Base-by-base conservation (phyloP, 2,797 vertebrate genomes). In the Carapus acus region DNA sequence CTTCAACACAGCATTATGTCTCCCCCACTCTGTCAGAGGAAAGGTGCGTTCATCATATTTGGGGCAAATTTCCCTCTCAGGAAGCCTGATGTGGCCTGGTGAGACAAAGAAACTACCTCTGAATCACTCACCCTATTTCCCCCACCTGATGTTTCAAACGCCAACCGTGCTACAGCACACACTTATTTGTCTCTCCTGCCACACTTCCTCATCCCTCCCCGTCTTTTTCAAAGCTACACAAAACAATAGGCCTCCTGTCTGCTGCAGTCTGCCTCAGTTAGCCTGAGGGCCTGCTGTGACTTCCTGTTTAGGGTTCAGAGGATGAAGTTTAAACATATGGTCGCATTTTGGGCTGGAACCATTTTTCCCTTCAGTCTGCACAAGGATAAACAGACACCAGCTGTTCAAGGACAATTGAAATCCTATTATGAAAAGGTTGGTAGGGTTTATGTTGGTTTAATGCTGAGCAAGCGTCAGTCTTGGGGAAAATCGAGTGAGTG, bases 241-340 rank as follows among this genome's bases (percentile, higher is more conserved):
- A 71, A 78, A 84, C 84, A 84, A 86, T 80, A 58, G 67, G 37
- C 53, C 65, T 82, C 69, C 74, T 83, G 71, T 81, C 65, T 40
- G 41, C 22, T 54, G 52, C 59, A 31, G 66, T 71, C 65, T 54
- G 16, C 70, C 76, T 79, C 71, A 58, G 66, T 68, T 49, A 60
- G 16, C 74, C 58, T 55, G 71, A 78, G 71, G 67, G 65, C 82
- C 78, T 73, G 83, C 82, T 82, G 85, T 67, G 83, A 84, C 83
- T 74, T 86, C 83, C 85, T 87, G 86, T 85, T 86, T 78, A 73
- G 71, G 73, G 77, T 83, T 83, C 79, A 76, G 45, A 62, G 66
- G 70, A 81, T 74, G 73, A 79, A 77, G 66, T 80, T 83, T 73
- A 57, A 80, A 83, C 83, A 80, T 78, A 80, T 83, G 82, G 79